A percentile compares a stretch with the other conserved stretches of the same genome.
Evolutionary conservation across 2,797 vertebrate genomes (phyloP).

Genomic region (Trematomus bernacchii): DNA sequence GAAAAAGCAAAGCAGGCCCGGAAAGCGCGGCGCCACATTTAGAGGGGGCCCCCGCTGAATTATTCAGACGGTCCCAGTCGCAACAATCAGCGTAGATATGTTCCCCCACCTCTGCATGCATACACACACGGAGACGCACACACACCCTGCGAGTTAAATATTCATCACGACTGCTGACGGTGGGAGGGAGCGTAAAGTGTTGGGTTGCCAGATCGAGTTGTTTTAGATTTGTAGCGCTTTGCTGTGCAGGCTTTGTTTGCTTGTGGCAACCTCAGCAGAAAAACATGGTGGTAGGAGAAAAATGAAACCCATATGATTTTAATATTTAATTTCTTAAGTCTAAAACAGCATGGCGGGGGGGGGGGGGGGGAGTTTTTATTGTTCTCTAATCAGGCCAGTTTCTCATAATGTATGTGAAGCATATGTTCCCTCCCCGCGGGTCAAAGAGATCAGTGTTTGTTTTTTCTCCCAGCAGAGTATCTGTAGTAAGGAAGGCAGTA

Average conservation of each 20-base stretch:
- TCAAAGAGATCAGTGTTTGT: not conserved
- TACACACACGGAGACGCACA: constrained; percentile 23
- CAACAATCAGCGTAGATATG: constrained; percentile 76
- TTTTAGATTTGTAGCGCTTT: constrained; percentile 63
- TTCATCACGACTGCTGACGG: constrained; percentile 72
- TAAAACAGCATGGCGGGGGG: not conserved
- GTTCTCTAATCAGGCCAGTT: not conserved
- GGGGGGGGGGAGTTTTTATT: not conserved
- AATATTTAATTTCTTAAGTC: constrained; percentile 7
- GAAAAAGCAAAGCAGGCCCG: constrained; percentile 58
- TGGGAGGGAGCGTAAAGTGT: constrained; percentile 62
- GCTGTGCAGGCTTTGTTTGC: constrained; percentile 58
- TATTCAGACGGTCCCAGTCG: constrained; percentile 83
- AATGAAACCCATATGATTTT: constrained; percentile 5
- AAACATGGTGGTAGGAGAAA: constrained; percentile 28
- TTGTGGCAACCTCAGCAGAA: constrained; percentile 64
- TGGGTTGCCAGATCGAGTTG: constrained; percentile 74
- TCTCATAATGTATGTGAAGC: not conserved
- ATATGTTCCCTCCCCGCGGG: not conserved
- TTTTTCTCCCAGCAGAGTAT: not conserved
- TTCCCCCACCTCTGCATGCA: constrained; percentile 59
- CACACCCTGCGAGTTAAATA: constrained; percentile 74
- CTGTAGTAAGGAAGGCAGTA: not conserved
- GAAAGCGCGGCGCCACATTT: constrained; percentile 73
- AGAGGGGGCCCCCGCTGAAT: constrained; percentile 79